phyloP scores from a whole-genome alignment of 2,888 invertebrate genomes.

The Cistogaster globosa region DNA sequence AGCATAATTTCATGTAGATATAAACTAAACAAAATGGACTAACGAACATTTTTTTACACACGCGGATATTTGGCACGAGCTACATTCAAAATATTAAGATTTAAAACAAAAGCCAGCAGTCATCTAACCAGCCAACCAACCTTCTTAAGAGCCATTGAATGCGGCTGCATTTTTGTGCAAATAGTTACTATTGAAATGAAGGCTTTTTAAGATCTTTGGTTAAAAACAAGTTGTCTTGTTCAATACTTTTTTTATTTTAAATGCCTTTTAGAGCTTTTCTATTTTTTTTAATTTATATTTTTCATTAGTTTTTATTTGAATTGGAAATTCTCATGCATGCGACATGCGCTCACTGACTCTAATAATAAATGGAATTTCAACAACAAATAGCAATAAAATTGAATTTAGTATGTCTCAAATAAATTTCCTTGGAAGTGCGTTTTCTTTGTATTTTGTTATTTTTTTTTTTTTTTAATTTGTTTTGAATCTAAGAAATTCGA shows the following conservation, averaged over 20 bases:
- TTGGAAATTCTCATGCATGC: slow-evolving; percentile 58
- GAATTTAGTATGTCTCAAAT: background rate
- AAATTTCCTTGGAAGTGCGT: slow-evolving; percentile 21
- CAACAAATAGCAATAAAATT: slow-evolving; percentile 42
- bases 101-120: background rate
- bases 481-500: slow-evolving; percentile 4
- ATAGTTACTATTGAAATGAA: slow-evolving; percentile 25
- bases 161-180: slow-evolving; percentile 37
- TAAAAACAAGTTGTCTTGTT: slow-evolving; percentile 51
- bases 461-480: background rate
- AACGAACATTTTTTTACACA: slow-evolving; percentile 80
- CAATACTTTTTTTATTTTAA: slow-evolving; percentile 59
- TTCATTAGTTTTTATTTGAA: slow-evolving; percentile 56
- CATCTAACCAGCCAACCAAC: background rate
- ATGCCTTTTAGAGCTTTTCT: slow-evolving; percentile 47
- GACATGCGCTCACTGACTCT: background rate
- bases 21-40: slow-evolving; percentile 62
- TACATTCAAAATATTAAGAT: slow-evolving; percentile 44
- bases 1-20: slow-evolving; percentile 50
- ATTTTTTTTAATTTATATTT: slow-evolving; percentile 1
- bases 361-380: slow-evolving; percentile 46
- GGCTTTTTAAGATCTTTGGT: slow-evolving; percentile 7
- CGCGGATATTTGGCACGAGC: slow-evolving; percentile 83
- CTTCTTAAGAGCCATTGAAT: slow-evolving; percentile 31
- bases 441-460: no score